Conservation (phyloP, 1,140 invertebrate species). For the Bombus superbus region DNA sequence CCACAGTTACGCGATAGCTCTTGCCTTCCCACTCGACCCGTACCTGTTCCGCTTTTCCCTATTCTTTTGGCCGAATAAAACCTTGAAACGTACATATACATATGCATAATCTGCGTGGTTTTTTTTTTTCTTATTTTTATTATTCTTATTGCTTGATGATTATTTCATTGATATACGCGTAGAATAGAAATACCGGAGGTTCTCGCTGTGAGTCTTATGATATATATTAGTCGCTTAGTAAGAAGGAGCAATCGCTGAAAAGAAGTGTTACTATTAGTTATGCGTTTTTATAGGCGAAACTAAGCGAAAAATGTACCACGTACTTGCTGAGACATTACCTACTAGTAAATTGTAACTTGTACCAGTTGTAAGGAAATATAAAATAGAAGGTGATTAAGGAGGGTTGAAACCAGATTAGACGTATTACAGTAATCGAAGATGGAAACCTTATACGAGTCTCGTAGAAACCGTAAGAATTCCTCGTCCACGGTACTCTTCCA, state of each 20-base stretch:
- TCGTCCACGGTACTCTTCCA: no score
- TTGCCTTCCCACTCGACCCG: neutral
- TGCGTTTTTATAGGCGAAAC: neutral
- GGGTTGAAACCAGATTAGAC: neutral
- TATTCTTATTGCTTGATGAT: neutral
- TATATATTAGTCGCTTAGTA: neutral
- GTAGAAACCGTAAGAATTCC: conserved; percentile 6
- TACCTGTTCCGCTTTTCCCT: neutral
- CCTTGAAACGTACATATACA: neutral
- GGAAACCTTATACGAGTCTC: conserved; percentile 70
- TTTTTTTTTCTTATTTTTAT: neutral
- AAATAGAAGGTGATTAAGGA: neutral
- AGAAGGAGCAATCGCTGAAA: neutral
- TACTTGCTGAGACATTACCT: neutral
- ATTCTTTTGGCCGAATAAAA: neutral
- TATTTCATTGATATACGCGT: neutral
- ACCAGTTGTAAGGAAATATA: neutral
- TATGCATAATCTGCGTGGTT: neutral
- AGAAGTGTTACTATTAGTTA: neutral
- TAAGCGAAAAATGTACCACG: neutral
- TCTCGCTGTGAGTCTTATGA: no score
- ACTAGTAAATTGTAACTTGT: neutral
- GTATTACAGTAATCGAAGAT: conserved; percentile 68
- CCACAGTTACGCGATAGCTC: neutral
- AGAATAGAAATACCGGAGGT: neutral